These are phyloP conservation scores for Ostrea denselamellosa DNA, from an alignment of 1,140 invertebrate species.

Conservation along the genomic window DNA sequence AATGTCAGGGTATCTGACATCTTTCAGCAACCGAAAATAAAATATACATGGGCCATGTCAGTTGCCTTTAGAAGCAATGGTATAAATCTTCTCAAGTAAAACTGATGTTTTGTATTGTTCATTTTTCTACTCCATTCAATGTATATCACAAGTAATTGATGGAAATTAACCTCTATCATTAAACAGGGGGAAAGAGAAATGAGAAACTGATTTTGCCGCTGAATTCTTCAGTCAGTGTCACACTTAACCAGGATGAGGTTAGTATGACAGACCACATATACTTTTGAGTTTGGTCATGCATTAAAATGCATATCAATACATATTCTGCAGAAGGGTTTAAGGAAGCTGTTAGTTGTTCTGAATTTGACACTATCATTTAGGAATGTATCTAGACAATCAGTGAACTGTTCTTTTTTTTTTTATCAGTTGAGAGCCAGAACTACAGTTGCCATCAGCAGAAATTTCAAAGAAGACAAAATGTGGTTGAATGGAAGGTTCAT, in stretches of 20 bases:
- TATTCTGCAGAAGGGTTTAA: too few species aligned
- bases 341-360: too few species aligned
- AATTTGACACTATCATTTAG: too few species aligned
- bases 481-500: conserved; percentile 92
- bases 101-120: too few species aligned
- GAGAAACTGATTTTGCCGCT: conserved; percentile 95
- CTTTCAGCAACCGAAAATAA: too few species aligned
- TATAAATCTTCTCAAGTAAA: too few species aligned
- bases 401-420: neutral
- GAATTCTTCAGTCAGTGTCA: conserved; percentile 97
- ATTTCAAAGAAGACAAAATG: conserved; percentile 88
- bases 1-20: too few species aligned
- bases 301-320: neutral
- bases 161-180: neutral
- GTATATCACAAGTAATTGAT: too few species aligned
- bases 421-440: conserved; percentile 93
- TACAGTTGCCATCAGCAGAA: conserved; percentile 86
- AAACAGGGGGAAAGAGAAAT: conserved; percentile 95
- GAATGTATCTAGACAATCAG: too few species aligned
- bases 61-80: too few species aligned
- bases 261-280: neutral
- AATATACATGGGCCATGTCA: too few species aligned
- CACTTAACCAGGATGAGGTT: conserved; percentile 90
- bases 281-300: neutral
- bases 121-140: too few species aligned